phyloP scores from a whole-genome alignment of 2,113 vertebrate species.

The Seriola dumerili region DNA sequence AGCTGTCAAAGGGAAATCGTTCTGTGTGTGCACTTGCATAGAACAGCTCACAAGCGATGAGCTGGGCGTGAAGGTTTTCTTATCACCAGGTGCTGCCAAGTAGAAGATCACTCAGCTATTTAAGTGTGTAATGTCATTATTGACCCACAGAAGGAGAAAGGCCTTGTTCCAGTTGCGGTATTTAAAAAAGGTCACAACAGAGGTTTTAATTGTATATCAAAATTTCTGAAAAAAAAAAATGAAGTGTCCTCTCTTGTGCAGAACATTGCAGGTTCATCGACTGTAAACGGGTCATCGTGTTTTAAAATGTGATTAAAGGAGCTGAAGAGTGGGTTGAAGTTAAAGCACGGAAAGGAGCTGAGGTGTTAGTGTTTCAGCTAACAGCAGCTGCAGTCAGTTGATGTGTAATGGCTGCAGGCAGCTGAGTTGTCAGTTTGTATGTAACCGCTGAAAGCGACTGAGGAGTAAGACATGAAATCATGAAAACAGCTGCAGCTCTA shows the following conservation, averaged over 20 bases:
- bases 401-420: too few species aligned
- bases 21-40: slow-evolving; percentile 40
- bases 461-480: not conserved
- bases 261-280: slow-evolving; percentile 21
- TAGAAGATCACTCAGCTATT: not conserved
- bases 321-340: not conserved
- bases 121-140: not conserved
- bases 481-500: not conserved
- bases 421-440: too few species aligned
- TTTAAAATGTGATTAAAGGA: slow-evolving; percentile 10
- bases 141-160: slow-evolving; percentile 9
- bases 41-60: slow-evolving; percentile 26
- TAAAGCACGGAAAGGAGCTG: slow-evolving; percentile 2
- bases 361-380: not conserved
- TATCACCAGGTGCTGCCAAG: not conserved
- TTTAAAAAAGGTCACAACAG: not conserved
- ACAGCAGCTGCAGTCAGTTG: too few species aligned
- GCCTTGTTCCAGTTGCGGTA: slow-evolving; percentile 2
- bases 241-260: not conserved
- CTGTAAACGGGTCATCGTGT: slow-evolving; percentile 19
- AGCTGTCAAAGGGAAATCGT: not conserved
- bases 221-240: not conserved
- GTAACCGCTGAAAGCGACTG: not conserved
- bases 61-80: not conserved
- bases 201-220: not conserved